Evolutionary conservation across 2,797 vertebrate species (phyloP).

Genomic region (Sebastiscus albofasciatus): DNA sequence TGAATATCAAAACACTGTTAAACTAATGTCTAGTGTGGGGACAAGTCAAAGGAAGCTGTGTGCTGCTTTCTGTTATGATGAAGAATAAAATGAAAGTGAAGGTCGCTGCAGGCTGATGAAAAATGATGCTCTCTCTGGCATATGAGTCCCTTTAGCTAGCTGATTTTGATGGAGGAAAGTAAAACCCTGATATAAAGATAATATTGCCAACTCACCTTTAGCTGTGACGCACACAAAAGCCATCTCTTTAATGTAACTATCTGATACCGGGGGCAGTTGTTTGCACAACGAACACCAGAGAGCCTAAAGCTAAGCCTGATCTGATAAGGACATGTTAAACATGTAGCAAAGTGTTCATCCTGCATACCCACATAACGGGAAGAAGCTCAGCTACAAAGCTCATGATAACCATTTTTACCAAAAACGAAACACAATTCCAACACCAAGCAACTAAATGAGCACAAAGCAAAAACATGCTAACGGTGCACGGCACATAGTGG

Average conservation of each 20-base stretch:
- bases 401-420: too few relatives aligned
- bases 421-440: too few relatives aligned
- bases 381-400: too few relatives aligned
- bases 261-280: not conserved
- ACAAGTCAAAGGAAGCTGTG: not conserved
- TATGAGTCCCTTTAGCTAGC: not conserved
- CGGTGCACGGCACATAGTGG: too few relatives aligned
- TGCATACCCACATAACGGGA: too few relatives aligned
- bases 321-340: too few relatives aligned
- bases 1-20: conserved; percentile 1
- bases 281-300: not conserved
- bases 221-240: not conserved
- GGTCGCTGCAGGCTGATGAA: not conserved
- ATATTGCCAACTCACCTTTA: not conserved
- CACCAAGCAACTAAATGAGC: too few relatives aligned
- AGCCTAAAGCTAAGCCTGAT: too few relatives aligned
- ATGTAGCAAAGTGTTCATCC: too few relatives aligned
- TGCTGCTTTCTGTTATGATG: not conserved
- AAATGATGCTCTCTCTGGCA: not conserved
- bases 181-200: not conserved
- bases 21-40: not conserved
- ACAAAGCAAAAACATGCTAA: too few relatives aligned
- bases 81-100: not conserved
- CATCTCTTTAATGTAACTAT: not conserved
- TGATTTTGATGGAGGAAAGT: not conserved